Base-by-base conservation (phyloP, 2,797 vertebrate species). In the Anguilla anguilla region DNA sequence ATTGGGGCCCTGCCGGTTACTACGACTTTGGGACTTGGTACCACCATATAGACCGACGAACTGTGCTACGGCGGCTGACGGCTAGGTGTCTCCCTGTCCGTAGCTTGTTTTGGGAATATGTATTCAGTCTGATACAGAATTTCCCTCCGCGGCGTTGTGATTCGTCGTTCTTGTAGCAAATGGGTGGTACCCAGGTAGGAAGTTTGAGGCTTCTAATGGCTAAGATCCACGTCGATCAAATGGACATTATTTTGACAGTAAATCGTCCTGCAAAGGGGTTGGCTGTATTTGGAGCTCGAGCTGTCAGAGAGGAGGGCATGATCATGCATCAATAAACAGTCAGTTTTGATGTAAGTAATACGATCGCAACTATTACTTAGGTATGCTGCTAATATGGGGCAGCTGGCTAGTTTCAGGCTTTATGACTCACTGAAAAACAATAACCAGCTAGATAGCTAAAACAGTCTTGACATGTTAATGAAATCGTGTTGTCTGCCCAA, bases 301-400 rank as follows among this genome's bases (percentile, higher is more conserved):
- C 88, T 87, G 90, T 85, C 89, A 89, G 55, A 87, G 86, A 90
- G 85, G 84, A 91, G 88, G 89, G 91, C 91, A 90, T 91, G 81
- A 69, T 51, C 15, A 85, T 53, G 72, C 82, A 28, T 86, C 57
- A 72, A 25, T 85, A 57, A 81, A 22, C 61, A 79, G 87, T 69
- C 87, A 53, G 59, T 84, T 61, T 49, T 6, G 49, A 61, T 72
- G 84, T 86, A 89, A 86, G 88, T 74, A 87, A 84, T 74, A 87
- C 89, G 91, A 13, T 51, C 43, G 43, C 46, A 82, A 49, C 74
- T 79, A 43, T 25, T 39, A 74, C 69, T 79, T 79, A n/a, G 46
- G 79, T 51, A 51, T 82, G 79, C 22, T 77, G 74, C 35, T 77
- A 39, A 25, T 51, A 6, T 25, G 10, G 25, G 46, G 35, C 17